These are phyloP conservation scores for Diploscapter pachys DNA, from an alignment of 1,140 invertebrate genomes.

Conservation along the genomic window DNA sequence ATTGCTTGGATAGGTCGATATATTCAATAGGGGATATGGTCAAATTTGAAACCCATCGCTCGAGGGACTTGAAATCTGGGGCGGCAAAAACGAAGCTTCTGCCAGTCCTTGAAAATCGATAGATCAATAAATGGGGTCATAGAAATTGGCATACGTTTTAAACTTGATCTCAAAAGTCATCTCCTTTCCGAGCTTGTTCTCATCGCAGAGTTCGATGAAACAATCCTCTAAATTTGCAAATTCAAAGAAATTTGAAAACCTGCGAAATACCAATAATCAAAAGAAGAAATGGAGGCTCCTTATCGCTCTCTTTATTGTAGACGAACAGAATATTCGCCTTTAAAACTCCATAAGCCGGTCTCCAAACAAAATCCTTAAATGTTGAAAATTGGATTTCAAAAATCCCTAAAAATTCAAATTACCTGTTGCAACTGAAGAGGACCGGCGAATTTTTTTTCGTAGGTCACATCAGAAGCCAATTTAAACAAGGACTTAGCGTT, in stretches of 20 bases:
- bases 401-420: not conserved
- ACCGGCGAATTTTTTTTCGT: slow-evolving; percentile 23
- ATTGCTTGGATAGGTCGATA: slow-evolving; percentile 37
- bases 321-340: slow-evolving; percentile 41
- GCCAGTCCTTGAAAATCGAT: slow-evolving; percentile 34
- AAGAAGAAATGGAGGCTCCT: slow-evolving; percentile 26
- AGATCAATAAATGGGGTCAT: not conserved
- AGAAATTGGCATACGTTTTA: slow-evolving; percentile 28
- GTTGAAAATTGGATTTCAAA: no score
- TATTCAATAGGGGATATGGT: slow-evolving; percentile 42
- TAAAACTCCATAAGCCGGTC: slow-evolving; percentile 30
- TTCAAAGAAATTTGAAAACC: no score
- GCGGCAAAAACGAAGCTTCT: slow-evolving; percentile 37
- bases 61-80: slow-evolving; percentile 33
- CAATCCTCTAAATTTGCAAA: slow-evolving; percentile 27
- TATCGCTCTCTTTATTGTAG: slow-evolving; percentile 21
- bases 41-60: slow-evolving; percentile 38
- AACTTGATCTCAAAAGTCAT: slow-evolving; percentile 40
- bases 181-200: slow-evolving; percentile 38
- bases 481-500: slow-evolving; percentile 27
- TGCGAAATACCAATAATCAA: slow-evolving; percentile 8
- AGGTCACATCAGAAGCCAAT: slow-evolving; percentile 24
- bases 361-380: slow-evolving; percentile 32
- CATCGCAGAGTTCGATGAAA: slow-evolving; percentile 39
- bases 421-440: slow-evolving; percentile 33